Conservation (phyloP, 2,113 vertebrate species). For the Laterallus jamaicensis region DNA sequence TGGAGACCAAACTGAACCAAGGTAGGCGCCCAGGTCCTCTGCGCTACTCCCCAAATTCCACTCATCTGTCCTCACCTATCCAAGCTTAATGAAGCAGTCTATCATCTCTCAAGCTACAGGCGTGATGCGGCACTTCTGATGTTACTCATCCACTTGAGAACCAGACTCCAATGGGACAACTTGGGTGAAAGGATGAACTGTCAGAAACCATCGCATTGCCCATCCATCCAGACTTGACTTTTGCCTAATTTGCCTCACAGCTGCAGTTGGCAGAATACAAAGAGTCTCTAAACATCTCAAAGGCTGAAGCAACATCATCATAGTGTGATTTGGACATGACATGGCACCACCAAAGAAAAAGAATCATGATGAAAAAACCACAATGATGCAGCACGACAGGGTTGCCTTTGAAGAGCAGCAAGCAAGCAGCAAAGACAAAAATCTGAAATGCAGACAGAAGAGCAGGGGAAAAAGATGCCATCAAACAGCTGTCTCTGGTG, state of each 20-base stretch:
- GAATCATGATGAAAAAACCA: neutral
- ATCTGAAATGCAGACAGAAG: neutral
- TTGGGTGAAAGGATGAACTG: neutral
- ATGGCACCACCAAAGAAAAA: neutral
- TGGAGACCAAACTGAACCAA: neutral
- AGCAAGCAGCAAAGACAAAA: neutral
- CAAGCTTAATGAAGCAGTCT: neutral
- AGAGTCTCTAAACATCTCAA: neutral
- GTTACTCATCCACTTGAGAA: neutral
- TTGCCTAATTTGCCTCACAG: neutral
- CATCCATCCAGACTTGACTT: rapidly evolving
- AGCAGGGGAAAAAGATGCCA: neutral
- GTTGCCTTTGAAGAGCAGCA: neutral
- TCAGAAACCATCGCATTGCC: rapidly evolving
- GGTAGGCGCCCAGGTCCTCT: neutral
- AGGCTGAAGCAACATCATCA: neutral
- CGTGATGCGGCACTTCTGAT: neutral
- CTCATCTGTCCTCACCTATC: neutral
- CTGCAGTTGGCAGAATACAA: neutral
- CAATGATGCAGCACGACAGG: rapidly evolving
- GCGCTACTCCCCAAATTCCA: neutral
- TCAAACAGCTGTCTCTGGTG: neutral
- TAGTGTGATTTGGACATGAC: neutral
- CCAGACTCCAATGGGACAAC: neutral
- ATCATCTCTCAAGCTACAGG: neutral